Base-by-base conservation (phyloP, 2,888 invertebrate genomes). In the Mactromeris polynyma region DNA sequence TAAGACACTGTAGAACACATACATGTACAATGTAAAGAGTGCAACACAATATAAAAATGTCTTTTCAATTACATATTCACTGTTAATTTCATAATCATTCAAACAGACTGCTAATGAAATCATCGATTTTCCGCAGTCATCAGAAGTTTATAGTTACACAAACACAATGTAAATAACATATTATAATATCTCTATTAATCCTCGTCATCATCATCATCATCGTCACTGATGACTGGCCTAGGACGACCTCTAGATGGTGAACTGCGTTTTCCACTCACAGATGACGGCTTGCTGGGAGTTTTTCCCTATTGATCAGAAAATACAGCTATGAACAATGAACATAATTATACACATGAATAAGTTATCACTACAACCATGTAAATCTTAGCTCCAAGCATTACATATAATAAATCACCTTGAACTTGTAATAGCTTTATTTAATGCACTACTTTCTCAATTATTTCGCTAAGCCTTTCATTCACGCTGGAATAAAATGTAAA, bases 181-280 rank as follows among this genome's bases (percentile, higher is more conserved):
- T 21, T 19, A 19, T 54, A 54, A n/a, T 4, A n/a, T 54, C 21
- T 54, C 19, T 54, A 54, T 21, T 40, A 40, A 40, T 46, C 46
- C 11, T 46, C 6, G 11, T 91, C 94, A 80, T 93, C 94, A 11
- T 95, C 95, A 26, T 94, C 94, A 0, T 95, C 95, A 86, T 95
- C 95, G 92, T 96, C 96, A 92, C 95, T 95, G 88, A 96, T 95
- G 31, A 96, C 93, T 14, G 94, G 94, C 86, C 89, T 79, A 21
- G 89, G 81, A 73, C 87, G 78, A 46, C 90, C 89, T 42, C 90
- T 73, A 31, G 87, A 21, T 46, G 91, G 90, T 19, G 83, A 87
- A n/a, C 46, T 81, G 31, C 90, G 84, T 77, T 87, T 91, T 36
- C 85, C 79, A 51, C 46, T 51, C n/a, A 79, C 31, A 26, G 82